Base-by-base conservation (phyloP, 2,113 vertebrate species). In the Oryzias woworae region DNA sequence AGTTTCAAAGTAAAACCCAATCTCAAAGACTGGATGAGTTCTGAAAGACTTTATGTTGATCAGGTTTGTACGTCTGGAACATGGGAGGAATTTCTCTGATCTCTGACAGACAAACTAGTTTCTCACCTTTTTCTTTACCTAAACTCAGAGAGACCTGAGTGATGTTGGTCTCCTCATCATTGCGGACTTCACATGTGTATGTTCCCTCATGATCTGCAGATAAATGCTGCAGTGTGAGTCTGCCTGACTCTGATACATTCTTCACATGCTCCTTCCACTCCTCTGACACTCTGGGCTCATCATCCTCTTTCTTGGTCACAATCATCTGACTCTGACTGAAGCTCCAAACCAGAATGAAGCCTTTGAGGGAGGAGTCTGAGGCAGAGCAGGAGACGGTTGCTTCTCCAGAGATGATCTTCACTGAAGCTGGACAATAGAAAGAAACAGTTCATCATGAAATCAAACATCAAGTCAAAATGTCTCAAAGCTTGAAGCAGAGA, bases 141-240 rank as follows among this genome's bases (percentile, higher is more conserved):
- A 5, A 16, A 16, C 5, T 66, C 13, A 80, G 44, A 24, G 31
- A 4, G 28, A 43, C 66, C 46, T 10, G 47, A 2, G 15, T 50
- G 0, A 55, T 1, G 2, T 12, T 1, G 0, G 56, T 80, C 14
- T 58, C 57, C 1, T 62, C 22, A 0, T 20, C 4, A 1, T 56
- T 7, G 4, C 15, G 50, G 17, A 73, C 13, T 18, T 71, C 61
- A 66, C 88, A 90, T 0, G 44, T 87, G 75, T 87, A 90, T 0
- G 5, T 44, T 22, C 88, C 85, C 5, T 60, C 7, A 0, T 65
- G 58, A 0, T 47, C 0, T 14, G 10, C 3, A 7, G 63, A 50
- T 22, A 79, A 46, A 2, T 36, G 6, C 2, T 31, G 4, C 2
- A 89, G 57, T 1, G 5, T 53, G 61, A 89, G 75, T 26, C 3